Percentiles rank a stretch among this genome's conserved stretches.
These are phyloP conservation scores for Diploptera punctata DNA, from an alignment of 2,888 invertebrate species.

Conservation along the genomic window DNA sequence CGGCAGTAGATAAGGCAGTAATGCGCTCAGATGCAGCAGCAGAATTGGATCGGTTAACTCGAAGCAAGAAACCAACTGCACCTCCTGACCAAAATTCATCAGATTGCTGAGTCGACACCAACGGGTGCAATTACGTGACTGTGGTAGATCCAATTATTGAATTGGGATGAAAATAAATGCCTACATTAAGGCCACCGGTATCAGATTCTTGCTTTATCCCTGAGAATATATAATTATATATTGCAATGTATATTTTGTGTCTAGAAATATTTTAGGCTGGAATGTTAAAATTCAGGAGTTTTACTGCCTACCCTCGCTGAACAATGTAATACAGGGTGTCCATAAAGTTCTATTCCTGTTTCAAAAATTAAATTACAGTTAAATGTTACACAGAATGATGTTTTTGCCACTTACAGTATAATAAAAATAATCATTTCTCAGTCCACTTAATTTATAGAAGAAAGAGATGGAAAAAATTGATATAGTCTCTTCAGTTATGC, in stretches of 20 bases:
- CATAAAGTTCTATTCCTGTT: too few species aligned
- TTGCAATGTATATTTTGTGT: not conserved
- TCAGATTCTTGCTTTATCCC: not conserved
- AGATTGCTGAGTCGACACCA: conserved; percentile 54
- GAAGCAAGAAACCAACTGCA: conserved; percentile 62
- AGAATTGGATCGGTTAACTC: conserved; percentile 87
- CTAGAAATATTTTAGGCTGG: not conserved
- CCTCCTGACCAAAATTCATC: conserved; percentile 62
- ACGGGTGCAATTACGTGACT: not conserved
- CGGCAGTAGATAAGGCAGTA: conserved; percentile 70
- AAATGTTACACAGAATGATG: too few species aligned
- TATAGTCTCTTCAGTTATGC: too few species aligned
- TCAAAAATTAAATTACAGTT: too few species aligned
- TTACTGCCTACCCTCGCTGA: not conserved
- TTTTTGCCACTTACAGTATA: too few species aligned
- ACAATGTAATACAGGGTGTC: too few species aligned
- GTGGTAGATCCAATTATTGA: not conserved
- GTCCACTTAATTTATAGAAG: too few species aligned
- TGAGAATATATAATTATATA: too few species aligned
- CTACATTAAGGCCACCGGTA: not conserved
- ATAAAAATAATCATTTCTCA: too few species aligned
- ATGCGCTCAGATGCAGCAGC: conserved; percentile 91
- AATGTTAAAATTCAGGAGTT: not conserved
- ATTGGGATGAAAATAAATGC: not conserved
- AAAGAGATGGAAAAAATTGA: too few species aligned